These are phyloP conservation scores for Ceraclea dissimilis DNA, from an alignment of 2,888 invertebrate genomes.

Conservation along the genomic window DNA sequence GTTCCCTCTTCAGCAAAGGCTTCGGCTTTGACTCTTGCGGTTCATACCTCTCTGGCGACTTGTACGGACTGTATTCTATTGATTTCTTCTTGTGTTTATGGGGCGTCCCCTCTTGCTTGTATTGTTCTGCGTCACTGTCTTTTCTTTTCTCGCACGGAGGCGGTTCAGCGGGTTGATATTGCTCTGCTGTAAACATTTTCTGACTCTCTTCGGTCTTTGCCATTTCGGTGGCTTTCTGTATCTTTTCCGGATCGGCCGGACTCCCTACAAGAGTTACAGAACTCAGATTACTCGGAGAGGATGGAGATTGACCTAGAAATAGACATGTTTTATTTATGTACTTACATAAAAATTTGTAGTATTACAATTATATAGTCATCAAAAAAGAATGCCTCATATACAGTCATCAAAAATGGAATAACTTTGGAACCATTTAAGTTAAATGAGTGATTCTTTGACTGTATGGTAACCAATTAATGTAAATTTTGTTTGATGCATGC, in stretches of 20 bases:
- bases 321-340: background rate
- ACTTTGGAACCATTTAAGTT: too few relatives aligned
- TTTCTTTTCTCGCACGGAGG: background rate
- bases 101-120: slow-evolving; percentile 12
- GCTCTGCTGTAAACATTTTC: background rate
- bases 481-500: too few relatives aligned
- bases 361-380: too few relatives aligned
- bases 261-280: slow-evolving; percentile 65
- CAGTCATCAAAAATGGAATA: too few relatives aligned
- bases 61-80: slow-evolving; percentile 18
- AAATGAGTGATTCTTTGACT: too few relatives aligned
- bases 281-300: slow-evolving; percentile 67
- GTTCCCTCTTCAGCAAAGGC: slow-evolving; percentile 21
- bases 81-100: slow-evolving; percentile 8
- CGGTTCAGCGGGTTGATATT: background rate
- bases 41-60: slow-evolving; percentile 14
- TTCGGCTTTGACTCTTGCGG: slow-evolving; percentile 17
- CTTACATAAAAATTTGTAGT: too few relatives aligned
- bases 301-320: slow-evolving; percentile 43
- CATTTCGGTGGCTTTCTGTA: slow-evolving; percentile 29
- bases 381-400: too few relatives aligned
- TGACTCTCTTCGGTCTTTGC: slow-evolving; percentile 2
- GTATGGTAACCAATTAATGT: too few relatives aligned
- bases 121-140: slow-evolving; percentile 16
- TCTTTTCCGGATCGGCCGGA: slow-evolving; percentile 30